A percentile compares a stretch with the other conserved stretches of the same genome.
phyloP scores from a whole-genome alignment of 1,140 invertebrate genomes.

The Mycetomoellerius zeteki region DNA sequence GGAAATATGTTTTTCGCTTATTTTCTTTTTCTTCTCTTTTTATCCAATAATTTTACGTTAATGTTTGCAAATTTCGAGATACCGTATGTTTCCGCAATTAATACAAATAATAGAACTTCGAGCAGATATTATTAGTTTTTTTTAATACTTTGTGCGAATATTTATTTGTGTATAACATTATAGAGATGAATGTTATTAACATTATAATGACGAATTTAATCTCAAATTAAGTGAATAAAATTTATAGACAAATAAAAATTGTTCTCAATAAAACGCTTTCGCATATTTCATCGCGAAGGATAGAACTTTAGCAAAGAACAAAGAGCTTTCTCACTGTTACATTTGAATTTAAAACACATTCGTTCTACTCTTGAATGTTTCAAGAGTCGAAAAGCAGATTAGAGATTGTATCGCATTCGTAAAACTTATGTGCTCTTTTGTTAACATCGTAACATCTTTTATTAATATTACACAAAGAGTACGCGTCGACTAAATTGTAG shows the following conservation, averaged over 20 bases:
- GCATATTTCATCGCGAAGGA: not conserved
- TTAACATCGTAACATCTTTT: slow-evolving; percentile 34
- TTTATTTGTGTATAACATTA: not conserved
- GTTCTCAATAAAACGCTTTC: not conserved
- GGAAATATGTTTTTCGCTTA: slow-evolving; percentile 27
- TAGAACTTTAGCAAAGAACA: not conserved
- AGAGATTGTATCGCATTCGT: not conserved
- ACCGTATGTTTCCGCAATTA: slow-evolving; percentile 3
- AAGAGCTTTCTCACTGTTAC: slow-evolving; percentile 4
- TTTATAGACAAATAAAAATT: not conserved
- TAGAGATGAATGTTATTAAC: not conserved
- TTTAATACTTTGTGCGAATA: not conserved
- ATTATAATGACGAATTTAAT: too few species aligned
- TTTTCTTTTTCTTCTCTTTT: slow-evolving; percentile 7
- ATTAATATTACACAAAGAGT: slow-evolving; percentile 26
- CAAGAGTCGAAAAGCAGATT: slow-evolving; percentile 18
- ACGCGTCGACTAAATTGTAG: slow-evolving; percentile 29
- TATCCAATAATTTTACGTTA: slow-evolving; percentile 29
- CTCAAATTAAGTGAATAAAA: not conserved
- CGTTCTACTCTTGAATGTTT: not conserved
- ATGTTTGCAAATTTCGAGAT: slow-evolving; percentile 41
- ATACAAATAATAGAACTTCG: slow-evolving; percentile 7
- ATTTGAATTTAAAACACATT: slow-evolving; percentile 18
- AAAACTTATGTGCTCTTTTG: not conserved
- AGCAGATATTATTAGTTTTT: not conserved